A percentile compares a stretch with the other conserved stretches of the same genome.
These are phyloP conservation scores for Psittacara wagleri DNA, from an alignment of 2,113 vertebrate genomes.

Conservation along the genomic window DNA sequence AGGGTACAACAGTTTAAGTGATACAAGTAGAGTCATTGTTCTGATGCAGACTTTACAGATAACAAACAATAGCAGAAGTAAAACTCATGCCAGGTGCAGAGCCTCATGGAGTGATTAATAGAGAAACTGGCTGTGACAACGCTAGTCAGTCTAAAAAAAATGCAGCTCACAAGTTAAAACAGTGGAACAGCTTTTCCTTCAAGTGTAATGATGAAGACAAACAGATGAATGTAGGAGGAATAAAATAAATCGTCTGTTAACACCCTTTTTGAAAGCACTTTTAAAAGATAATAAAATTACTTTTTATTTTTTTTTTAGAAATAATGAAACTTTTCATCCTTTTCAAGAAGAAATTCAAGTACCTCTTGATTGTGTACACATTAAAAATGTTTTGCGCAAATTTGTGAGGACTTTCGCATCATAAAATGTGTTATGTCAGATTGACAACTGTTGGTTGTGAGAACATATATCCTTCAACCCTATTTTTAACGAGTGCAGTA, in stretches of 20 bases:
- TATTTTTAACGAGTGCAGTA: neutral
- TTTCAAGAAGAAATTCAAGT: neutral
- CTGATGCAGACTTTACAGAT: neutral
- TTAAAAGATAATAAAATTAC: conserved; percentile 49
- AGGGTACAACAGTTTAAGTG: neutral
- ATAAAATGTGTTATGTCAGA: neutral
- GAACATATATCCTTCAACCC: neutral
- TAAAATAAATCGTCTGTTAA: conserved; percentile 50
- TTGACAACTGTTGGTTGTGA: neutral
- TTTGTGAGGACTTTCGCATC: neutral
- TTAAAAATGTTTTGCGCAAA: neutral
- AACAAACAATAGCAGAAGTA: neutral
- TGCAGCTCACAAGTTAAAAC: conserved; percentile 40
- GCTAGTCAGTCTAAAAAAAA: neutral
- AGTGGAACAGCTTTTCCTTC: conserved; percentile 21
- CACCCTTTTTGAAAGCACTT: conserved; percentile 22
- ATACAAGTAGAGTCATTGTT: neutral
- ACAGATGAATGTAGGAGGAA: conserved; percentile 70
- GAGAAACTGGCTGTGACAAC: neutral
- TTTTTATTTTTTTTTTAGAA: conserved; percentile 19
- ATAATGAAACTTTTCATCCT: neutral
- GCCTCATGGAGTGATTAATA: neutral
- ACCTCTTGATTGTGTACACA: neutral
- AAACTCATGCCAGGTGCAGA: neutral
- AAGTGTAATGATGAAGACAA: conserved; percentile 57